Evolutionary conservation across 2,797 vertebrate genomes (phyloP).

Genomic region (Brachyrhaphis roseni): DNA sequence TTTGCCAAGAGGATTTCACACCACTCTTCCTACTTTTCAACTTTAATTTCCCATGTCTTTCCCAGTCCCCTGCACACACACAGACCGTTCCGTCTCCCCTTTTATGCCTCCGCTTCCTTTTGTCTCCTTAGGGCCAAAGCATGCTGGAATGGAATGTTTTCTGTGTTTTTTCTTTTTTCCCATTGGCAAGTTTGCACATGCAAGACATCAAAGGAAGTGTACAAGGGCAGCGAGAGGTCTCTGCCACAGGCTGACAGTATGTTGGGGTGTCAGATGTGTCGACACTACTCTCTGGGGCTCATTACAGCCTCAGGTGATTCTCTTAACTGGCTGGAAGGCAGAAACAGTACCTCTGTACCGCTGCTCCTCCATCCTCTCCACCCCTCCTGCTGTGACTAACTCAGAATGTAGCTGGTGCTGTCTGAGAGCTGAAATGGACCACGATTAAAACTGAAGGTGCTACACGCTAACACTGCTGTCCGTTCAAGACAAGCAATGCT

Average conservation of each 20-base stretch:
- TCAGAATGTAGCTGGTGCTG: slow-evolving; percentile 1
- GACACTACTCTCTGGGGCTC: slow-evolving; percentile 54
- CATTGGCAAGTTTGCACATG: slow-evolving; percentile 4
- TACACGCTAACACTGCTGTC: slow-evolving; percentile 15
- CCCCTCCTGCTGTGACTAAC: slow-evolving; percentile 17
- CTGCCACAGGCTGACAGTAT: slow-evolving; percentile 38
- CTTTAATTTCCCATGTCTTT: slow-evolving; percentile 21
- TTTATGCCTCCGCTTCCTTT: slow-evolving; percentile 3
- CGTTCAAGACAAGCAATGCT: not conserved
- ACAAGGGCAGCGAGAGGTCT: slow-evolving; percentile 49
- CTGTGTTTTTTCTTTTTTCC: not conserved
- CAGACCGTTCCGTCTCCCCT: not conserved
- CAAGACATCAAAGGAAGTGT: slow-evolving; percentile 44
- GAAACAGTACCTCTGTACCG: not conserved
- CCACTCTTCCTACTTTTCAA: slow-evolving; percentile 9
- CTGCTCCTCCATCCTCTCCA: not conserved
- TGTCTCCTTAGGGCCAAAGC: slow-evolving; percentile 9
- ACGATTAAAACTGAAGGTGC: slow-evolving; percentile 25
- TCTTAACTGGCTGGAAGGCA: slow-evolving; percentile 35
- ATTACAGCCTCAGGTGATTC: slow-evolving; percentile 52
- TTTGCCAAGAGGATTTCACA: slow-evolving; percentile 12
- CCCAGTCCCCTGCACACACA: not conserved
- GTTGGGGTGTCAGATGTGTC: slow-evolving; percentile 53
- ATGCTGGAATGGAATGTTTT: slow-evolving; percentile 11
- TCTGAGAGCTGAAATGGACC: not conserved